These are phyloP conservation scores for Leptura quadrifasciata DNA, from an alignment of 2,888 invertebrate species.

Conservation along the genomic window DNA sequence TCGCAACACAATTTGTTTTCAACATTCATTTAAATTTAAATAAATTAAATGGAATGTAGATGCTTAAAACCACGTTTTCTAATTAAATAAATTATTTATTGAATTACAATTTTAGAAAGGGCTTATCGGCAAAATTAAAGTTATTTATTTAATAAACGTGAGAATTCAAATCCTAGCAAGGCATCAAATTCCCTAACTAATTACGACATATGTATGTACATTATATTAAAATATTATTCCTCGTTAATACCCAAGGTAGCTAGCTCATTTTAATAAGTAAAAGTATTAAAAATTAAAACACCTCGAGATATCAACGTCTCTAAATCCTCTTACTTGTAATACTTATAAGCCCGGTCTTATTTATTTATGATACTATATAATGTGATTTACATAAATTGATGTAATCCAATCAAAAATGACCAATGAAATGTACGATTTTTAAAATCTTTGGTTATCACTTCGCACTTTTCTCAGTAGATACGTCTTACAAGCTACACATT, in stretches of 20 bases:
- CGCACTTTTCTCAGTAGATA: too few relatives aligned
- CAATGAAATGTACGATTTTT: too few relatives aligned
- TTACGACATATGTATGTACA: not conserved
- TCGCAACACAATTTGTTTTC: not conserved
- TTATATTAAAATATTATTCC: conserved; percentile 19
- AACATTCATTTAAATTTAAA: not conserved
- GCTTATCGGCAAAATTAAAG: not conserved
- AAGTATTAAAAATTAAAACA: not conserved
- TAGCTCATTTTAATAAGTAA: not conserved
- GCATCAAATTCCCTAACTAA: conserved; percentile 7
- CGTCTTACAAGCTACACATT: too few relatives aligned
- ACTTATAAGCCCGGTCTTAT: not conserved
- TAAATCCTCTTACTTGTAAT: not conserved
- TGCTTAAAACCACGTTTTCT: not conserved
- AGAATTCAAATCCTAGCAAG: not conserved
- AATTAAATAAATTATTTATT: not conserved
- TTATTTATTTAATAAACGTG: conserved; percentile 16
- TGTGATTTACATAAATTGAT: too few relatives aligned
- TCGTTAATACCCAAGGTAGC: not conserved
- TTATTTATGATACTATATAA: not conserved
- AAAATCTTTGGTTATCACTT: too few relatives aligned
- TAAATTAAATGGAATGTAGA: not conserved
- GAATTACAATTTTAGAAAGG: not conserved
- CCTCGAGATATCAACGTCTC: not conserved
- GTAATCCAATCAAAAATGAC: too few relatives aligned